A percentile compares a stretch with the other conserved stretches of the same genome.
Conservation (phyloP, 2,888 invertebrate genomes). For the Sminthurinus aureus region DNA sequence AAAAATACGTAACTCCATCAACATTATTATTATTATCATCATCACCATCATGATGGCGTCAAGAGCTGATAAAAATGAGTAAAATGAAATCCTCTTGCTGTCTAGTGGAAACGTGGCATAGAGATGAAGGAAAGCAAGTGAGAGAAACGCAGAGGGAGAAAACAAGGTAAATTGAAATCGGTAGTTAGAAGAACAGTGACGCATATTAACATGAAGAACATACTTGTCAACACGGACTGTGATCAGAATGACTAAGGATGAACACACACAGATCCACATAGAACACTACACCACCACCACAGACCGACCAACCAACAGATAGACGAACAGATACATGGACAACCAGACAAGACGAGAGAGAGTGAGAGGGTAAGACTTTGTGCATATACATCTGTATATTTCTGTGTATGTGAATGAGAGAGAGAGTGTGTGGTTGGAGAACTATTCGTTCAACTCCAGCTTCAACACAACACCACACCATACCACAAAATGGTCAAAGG, state of each 20-base stretch:
- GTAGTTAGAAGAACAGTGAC: conserved; percentile 44
- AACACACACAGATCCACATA: neutral
- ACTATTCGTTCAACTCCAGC: neutral
- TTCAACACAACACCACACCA: neutral
- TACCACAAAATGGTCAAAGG: conserved; percentile 50
- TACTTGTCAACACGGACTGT: conserved; percentile 55
- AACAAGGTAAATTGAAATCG: conserved; percentile 39
- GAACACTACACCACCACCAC: too few species aligned
- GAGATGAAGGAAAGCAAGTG: neutral
- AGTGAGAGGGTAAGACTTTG: too few species aligned
- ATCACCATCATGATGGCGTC: neutral
- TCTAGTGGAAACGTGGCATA: neutral
- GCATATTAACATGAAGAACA: conserved; percentile 50
- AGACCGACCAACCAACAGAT: too few species aligned
- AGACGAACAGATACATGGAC: too few species aligned
- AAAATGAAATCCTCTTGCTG: neutral
- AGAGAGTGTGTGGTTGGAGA: neutral
- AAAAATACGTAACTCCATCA: too few species aligned
- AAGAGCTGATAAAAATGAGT: neutral
- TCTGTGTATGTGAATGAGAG: neutral
- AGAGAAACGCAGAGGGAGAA: neutral
- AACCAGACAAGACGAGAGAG: too few species aligned
- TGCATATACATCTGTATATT: too few species aligned
- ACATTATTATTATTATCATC: too few species aligned
- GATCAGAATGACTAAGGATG: conserved; percentile 50